Conservation (phyloP, 2,888 invertebrate genomes). For the Chymomyza procnemis region DNA sequence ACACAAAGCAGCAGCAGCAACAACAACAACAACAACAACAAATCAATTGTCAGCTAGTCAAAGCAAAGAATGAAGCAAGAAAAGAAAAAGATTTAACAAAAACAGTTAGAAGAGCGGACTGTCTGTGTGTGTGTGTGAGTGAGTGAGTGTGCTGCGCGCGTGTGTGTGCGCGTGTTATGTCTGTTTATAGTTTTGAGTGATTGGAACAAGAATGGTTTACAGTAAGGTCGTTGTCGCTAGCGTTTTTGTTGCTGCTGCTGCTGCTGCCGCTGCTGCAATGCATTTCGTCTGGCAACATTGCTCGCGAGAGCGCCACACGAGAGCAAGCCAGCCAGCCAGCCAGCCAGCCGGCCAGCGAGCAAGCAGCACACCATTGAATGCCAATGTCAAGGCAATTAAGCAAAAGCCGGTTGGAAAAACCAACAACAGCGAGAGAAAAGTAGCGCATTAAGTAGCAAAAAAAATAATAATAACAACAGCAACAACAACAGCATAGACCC, state of each 20-base stretch:
- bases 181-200: constrained; percentile 41
- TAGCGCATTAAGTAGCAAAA: constrained; percentile 1
- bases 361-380: constrained; percentile 43
- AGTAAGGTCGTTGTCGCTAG: neutral
- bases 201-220: constrained; percentile 37
- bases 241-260: neutral
- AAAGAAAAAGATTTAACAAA: constrained; percentile 7
- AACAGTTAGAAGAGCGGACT: constrained; percentile 17
- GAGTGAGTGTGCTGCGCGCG: neutral
- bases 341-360: constrained; percentile 13
- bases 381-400: constrained; percentile 73
- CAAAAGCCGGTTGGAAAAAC: constrained; percentile 71
- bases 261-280: neutral
- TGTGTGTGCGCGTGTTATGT: constrained; percentile 38
- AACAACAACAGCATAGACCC: constrained; percentile 23
- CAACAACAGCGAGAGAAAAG: constrained; percentile 38
- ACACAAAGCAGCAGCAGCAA: constrained; percentile 18
- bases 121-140: neutral
- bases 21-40: constrained; percentile 16
- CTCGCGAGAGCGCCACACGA: neutral
- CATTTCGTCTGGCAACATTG: constrained; percentile 12
- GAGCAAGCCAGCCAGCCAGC: constrained; percentile 9
- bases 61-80: constrained; percentile 19
- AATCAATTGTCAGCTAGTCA: neutral
- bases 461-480: constrained; percentile 39